Conservation (phyloP, 2,888 invertebrate species). For the Isoperla grammatica region DNA sequence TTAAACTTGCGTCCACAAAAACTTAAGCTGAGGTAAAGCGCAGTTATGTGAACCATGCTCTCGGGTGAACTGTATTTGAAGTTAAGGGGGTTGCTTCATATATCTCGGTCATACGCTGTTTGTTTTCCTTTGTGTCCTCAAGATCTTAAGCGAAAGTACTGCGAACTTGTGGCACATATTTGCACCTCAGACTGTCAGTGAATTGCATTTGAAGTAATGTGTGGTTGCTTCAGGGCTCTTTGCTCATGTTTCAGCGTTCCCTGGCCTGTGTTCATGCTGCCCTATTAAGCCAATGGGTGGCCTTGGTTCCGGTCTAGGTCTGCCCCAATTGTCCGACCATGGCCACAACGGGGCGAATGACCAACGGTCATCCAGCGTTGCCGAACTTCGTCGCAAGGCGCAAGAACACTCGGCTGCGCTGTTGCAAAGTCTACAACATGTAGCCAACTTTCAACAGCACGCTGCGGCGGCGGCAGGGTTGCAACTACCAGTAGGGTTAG, state of each 20-base stretch:
- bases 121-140: too few relatives aligned
- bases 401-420: conserved; percentile 92
- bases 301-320: conserved; percentile 32
- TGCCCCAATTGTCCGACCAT: conserved; percentile 35
- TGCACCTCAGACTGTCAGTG: too few relatives aligned
- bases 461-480: conserved; percentile 38
- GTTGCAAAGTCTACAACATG: conserved; percentile 63
- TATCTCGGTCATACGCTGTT: too few relatives aligned
- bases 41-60: too few relatives aligned
- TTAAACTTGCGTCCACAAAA: too few relatives aligned
- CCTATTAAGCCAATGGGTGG: conserved; percentile 57
- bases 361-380: conserved; percentile 80
- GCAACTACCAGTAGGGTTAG: conserved; percentile 35
- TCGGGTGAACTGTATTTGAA: too few relatives aligned
- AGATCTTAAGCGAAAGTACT: too few relatives aligned
- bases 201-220: too few relatives aligned
- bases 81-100: too few relatives aligned
- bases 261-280: conserved; percentile 74
- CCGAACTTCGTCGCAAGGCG: conserved; percentile 85
- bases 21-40: too few relatives aligned
- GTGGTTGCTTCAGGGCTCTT: conserved; percentile 4
- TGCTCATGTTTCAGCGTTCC: conserved; percentile 55
- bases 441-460: conserved; percentile 57
- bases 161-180: too few relatives aligned
- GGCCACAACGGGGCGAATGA: conserved; percentile 48